A percentile compares a stretch with the other conserved stretches of the same genome.
phyloP scores from a whole-genome alignment of 2,888 invertebrate species.

The Leistus spinibarbis region DNA sequence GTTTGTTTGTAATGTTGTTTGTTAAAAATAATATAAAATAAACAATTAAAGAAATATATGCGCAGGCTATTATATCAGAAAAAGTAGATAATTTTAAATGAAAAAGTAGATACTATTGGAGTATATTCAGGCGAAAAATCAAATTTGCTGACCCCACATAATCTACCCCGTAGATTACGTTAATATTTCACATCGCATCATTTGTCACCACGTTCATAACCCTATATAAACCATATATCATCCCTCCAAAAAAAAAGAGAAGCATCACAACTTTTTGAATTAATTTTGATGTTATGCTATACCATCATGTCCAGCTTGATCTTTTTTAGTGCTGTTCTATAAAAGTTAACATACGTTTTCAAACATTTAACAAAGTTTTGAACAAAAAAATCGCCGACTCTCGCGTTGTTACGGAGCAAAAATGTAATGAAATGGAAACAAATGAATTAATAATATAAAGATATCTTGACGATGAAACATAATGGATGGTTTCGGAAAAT shows the following conservation, averaged over 20 bases:
- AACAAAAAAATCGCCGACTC: neutral
- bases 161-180: too few species aligned
- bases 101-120: too few species aligned
- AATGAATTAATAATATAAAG: neutral
- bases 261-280: neutral
- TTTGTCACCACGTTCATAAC: neutral
- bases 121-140: too few species aligned
- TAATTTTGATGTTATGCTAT: neutral
- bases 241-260: neutral
- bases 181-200: neutral
- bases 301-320: neutral
- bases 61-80: too few species aligned
- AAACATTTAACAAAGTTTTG: neutral
- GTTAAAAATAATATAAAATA: too few species aligned
- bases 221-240: neutral
- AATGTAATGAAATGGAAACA: neutral
- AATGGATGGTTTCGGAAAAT: neutral
- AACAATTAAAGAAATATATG: too few species aligned
- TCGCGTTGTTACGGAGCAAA: neutral
- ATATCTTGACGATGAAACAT: neutral
- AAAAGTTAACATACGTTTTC: neutral
- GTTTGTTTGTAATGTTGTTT: too few species aligned
- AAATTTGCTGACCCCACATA: too few species aligned
- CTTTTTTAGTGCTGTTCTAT: neutral
- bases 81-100: too few species aligned